These are phyloP conservation scores for Zoanthus solanderi DNA, from an alignment of 92 coral and sea anemone species.

Conservation along the genomic window DNA sequence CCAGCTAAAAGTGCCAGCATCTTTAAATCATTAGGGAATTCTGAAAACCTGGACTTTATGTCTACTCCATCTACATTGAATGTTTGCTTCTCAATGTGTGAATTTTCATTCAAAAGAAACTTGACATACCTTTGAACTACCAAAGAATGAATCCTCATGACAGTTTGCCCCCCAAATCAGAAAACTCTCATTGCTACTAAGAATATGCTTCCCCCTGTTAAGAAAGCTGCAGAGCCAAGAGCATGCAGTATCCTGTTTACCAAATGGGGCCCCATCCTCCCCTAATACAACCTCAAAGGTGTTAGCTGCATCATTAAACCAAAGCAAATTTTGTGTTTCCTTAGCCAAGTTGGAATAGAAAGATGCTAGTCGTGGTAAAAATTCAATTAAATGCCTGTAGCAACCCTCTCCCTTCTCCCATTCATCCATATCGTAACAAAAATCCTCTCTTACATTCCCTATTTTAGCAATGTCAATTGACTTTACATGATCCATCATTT, in stretches of 20 bases:
- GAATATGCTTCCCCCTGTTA: slow-evolving; percentile 58
- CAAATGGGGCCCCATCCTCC: slow-evolving; percentile 35
- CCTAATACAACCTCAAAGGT: slow-evolving; percentile 56
- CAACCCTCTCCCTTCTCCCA: slow-evolving; percentile 46
- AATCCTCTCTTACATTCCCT: slow-evolving; percentile 45
- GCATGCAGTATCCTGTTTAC: slow-evolving; percentile 34
- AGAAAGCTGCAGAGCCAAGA: slow-evolving; percentile 58
- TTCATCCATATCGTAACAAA: slow-evolving; percentile 44
- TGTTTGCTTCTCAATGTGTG: slow-evolving; percentile 51
- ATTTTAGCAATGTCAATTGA: slow-evolving; percentile 59
- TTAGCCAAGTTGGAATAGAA: slow-evolving; percentile 43
- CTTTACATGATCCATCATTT: slow-evolving; percentile 47
- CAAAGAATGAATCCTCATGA: background rate
- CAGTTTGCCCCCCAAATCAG: slow-evolving; percentile 61
- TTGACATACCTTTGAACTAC: background rate
- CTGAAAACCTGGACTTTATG: slow-evolving; percentile 35
- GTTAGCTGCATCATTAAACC: slow-evolving; percentile 45
- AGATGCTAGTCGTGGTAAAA: slow-evolving; percentile 55
- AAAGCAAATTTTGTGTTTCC: slow-evolving; percentile 49
- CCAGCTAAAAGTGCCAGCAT: slow-evolving; percentile 32
- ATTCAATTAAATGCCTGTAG: slow-evolving; percentile 33
- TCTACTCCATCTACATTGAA: slow-evolving; percentile 39
- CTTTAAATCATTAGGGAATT: slow-evolving; percentile 53
- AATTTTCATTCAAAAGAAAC: slow-evolving; percentile 22
- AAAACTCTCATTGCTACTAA: slow-evolving; percentile 54